Evolutionary conservation across 2,797 vertebrate genomes (phyloP).

Genomic region (Lagodon rhomboides): DNA sequence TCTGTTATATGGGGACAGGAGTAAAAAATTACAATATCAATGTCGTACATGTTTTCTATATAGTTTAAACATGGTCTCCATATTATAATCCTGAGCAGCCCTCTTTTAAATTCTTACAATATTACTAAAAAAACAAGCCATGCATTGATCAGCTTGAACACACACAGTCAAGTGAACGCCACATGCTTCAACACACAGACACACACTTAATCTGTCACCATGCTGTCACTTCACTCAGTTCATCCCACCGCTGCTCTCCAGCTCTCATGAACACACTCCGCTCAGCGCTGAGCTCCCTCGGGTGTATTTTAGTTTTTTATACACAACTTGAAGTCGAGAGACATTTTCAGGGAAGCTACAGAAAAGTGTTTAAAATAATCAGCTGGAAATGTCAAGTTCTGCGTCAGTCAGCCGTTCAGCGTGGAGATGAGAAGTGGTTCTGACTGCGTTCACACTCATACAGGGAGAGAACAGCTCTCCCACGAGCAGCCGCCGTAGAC

Average conservation of each 20-base stretch:
- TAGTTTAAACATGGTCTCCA: too few relatives aligned
- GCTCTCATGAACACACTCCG: slow-evolving; percentile 14
- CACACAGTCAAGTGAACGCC: background rate
- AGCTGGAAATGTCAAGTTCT: slow-evolving; percentile 2
- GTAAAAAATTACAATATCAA: too few relatives aligned
- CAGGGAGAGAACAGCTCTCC: slow-evolving; percentile 7
- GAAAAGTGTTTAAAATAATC: background rate
- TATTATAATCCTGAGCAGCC: too few relatives aligned
- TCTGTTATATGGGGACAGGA: too few relatives aligned
- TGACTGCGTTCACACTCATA: slow-evolving; percentile 1
- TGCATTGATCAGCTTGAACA: background rate
- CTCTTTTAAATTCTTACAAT: background rate
- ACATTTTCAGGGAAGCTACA: background rate
- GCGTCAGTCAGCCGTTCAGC: background rate
- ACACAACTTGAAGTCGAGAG: background rate
- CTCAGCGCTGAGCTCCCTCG: background rate
- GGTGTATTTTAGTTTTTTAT: background rate
- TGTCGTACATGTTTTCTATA: too few relatives aligned
- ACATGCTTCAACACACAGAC: background rate
- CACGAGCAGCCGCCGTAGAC: background rate
- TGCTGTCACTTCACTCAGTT: slow-evolving; percentile 5
- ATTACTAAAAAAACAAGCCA: background rate
- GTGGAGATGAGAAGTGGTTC: background rate
- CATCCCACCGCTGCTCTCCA: slow-evolving; percentile 19
- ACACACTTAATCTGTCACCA: background rate